Evolutionary conservation across 2,113 vertebrate species (phyloP), one percentile per base, ranked within the genome.

Genomic region (Psammodynastes pulverulentus): DNA sequence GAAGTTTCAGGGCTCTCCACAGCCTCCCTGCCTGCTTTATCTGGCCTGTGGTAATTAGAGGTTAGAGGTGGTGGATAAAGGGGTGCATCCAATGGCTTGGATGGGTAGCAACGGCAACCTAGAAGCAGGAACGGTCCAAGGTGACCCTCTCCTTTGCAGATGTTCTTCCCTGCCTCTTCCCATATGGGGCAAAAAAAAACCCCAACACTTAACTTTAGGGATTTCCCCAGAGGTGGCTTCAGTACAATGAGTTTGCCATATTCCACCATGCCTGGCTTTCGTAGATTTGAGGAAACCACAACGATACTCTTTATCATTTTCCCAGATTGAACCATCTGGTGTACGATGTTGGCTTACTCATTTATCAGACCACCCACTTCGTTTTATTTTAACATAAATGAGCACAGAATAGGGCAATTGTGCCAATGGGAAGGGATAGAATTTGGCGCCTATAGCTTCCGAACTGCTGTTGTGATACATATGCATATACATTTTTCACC

Each of bases 61-160:
- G 92, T 91, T 91, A 88, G 92, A 84, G 92, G 86, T 52, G 89
- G 92, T 39, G 2, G 53, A 91, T 88, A 91, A 93, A 45, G 67
- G 67, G 48, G 91, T 79, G 34, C 8, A 85, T 58, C 72, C 52
- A 58, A 84, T 89, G 13, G 72, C 45, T 54, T 72, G n/a, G 90
- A 10, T 53, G 46, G 3, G 92, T 5, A 86, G 79, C 54, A 58
- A 45, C 4, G 21, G 3, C 26, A 5, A 19, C 48, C 26, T 26
- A 5, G 21, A 34, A 56, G n/a, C 58, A 79, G 89, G 24, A 72
- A 56, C 29, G 13, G 45, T 39, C 51, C 21, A 54, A 29, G 45
- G 24, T 0, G 9, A 79, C 46, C 23, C 45, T 58, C 23, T 26
- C 51, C 43, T 54, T 43, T 89, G n/a, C 17, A 1, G n/a, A 43